Conservation (phyloP, 2,888 invertebrate genomes). For the Nephrotoma guestfalica region DNA sequence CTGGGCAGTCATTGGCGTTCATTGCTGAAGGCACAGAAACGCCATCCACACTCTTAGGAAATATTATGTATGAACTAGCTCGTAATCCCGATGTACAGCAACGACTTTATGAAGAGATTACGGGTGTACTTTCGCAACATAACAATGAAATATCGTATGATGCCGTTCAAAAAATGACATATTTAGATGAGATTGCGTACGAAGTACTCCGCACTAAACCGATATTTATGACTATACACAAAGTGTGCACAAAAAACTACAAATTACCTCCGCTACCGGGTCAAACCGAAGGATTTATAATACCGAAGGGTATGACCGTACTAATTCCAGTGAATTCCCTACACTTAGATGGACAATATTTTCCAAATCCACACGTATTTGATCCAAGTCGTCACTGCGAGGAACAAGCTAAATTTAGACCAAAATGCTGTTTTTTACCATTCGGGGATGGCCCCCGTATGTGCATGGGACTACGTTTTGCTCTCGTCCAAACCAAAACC, state of each 20-base stretch:
- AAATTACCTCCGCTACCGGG: slow-evolving; percentile 1
- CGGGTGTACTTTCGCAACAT: slow-evolving; percentile 28
- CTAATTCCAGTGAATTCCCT: slow-evolving; percentile 22
- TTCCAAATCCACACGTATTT: neutral
- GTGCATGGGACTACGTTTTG: slow-evolving; percentile 19
- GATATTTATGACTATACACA: slow-evolving; percentile 12
- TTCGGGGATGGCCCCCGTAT: slow-evolving; percentile 24
- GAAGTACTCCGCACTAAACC: slow-evolving; percentile 20
- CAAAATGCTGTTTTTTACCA: slow-evolving; percentile 19
- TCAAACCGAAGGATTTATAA: slow-evolving; percentile 10
- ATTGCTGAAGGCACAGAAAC: slow-evolving; percentile 46
- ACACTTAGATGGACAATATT: slow-evolving; percentile 15
- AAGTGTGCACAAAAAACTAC: slow-evolving; percentile 12
- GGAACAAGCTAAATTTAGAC: slow-evolving; percentile 18
- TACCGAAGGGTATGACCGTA: slow-evolving; percentile 21
- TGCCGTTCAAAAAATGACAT: slow-evolving; percentile 38
- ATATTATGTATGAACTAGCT: slow-evolving; percentile 38
- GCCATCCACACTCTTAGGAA: slow-evolving; percentile 39
- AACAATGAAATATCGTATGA: slow-evolving; percentile 37
- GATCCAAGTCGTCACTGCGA: slow-evolving; percentile 17
- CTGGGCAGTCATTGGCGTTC: slow-evolving; percentile 41
- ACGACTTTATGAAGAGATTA: slow-evolving; percentile 35
- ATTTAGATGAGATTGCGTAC: slow-evolving; percentile 37
- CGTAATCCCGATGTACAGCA: slow-evolving; percentile 36
- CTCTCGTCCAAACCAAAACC: slow-evolving; percentile 16